These are phyloP conservation scores for Acrobasis repandana DNA, from an alignment of 2,888 invertebrate genomes.

Conservation along the genomic window DNA sequence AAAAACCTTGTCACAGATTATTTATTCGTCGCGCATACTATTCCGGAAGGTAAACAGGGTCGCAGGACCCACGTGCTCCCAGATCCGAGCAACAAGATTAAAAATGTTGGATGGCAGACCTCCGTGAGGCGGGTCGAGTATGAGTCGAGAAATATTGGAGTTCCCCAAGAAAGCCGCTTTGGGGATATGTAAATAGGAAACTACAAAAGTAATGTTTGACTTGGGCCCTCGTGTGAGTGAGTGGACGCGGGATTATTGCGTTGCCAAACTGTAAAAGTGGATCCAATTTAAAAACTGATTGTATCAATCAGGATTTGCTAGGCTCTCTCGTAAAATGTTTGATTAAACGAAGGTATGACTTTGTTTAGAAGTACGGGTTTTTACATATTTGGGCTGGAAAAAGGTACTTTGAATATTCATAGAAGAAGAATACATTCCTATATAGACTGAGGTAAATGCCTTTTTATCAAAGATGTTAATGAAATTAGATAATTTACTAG, in stretches of 20 bases:
- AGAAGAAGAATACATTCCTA: not conserved
- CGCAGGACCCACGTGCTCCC: slow-evolving; percentile 68
- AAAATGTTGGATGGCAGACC: slow-evolving; percentile 78
- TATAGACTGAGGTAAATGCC: no score
- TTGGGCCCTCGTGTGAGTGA: slow-evolving; percentile 66
- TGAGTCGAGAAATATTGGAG: slow-evolving; percentile 77
- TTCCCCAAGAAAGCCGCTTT: slow-evolving; percentile 78
- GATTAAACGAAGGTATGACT: slow-evolving; percentile 13
- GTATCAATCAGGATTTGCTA: slow-evolving; percentile 32
- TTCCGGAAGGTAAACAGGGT: slow-evolving; percentile 81
- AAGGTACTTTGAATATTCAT: not conserved
- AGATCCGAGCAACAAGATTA: slow-evolving; percentile 79
- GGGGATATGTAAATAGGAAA: slow-evolving; percentile 80
- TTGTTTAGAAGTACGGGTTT: slow-evolving; percentile 1
- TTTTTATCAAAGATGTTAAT: no score
- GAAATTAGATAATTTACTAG: no score
- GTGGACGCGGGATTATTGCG: slow-evolving; percentile 67
- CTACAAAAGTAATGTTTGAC: slow-evolving; percentile 79
- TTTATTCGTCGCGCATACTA: no score
- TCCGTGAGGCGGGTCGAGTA: slow-evolving; percentile 66
- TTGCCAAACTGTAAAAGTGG: slow-evolving; percentile 52
- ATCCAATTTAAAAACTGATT: slow-evolving; percentile 61
- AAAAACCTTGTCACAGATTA: no score
- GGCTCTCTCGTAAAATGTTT: slow-evolving; percentile 15
- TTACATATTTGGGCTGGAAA: not conserved